Evolutionary conservation across 2,888 invertebrate genomes (phyloP), one percentile per base, ranked within the genome.

Genomic region (Branchellion lobata): DNA sequence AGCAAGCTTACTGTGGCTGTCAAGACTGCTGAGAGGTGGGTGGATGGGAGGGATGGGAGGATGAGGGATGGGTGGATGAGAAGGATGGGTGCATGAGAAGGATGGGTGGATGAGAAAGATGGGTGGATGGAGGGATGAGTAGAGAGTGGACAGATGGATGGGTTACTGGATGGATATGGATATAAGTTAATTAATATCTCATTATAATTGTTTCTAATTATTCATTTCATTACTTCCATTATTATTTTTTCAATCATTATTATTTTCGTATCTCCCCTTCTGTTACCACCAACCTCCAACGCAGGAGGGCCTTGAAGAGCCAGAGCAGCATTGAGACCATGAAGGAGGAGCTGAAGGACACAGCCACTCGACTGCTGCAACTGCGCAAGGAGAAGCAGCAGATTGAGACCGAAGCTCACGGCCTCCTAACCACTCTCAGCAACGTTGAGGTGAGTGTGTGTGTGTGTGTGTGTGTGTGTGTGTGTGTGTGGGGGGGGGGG

Each of bases 221-320:
- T n/a, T n/a, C n/a, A n/a, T n/a, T n/a, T n/a, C n/a, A n/a, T n/a
- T n/a, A n/a, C n/a, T n/a, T n/a, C n/a, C n/a, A n/a, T n/a, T n/a
- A n/a, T n/a, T n/a, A n/a, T n/a, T n/a, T n/a, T n/a, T n/a, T n/a
- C n/a, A n/a, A n/a, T n/a, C n/a, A n/a, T n/a, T n/a, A n/a, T n/a
- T n/a, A n/a, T n/a, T n/a, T n/a, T n/a, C n/a, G n/a, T n/a, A n/a
- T n/a, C n/a, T n/a, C n/a, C n/a, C n/a, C n/a, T n/a, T n/a, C 40
- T 5, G 8, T 40, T 40, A 5, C 14, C 40, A 40, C 40, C 5
- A 40, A 40, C 40, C 14, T 40, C 40, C 40, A 8, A 5, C 8
- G 81, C 83, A 87, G 94, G 83, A 94, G 94, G 86, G 89, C 91
- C 0, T 91, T 91, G 82, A 94, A 94, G 85, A 90, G 92, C 0